Conservation (phyloP, 1,140 invertebrate species). For the Brachionus manjavacas region DNA sequence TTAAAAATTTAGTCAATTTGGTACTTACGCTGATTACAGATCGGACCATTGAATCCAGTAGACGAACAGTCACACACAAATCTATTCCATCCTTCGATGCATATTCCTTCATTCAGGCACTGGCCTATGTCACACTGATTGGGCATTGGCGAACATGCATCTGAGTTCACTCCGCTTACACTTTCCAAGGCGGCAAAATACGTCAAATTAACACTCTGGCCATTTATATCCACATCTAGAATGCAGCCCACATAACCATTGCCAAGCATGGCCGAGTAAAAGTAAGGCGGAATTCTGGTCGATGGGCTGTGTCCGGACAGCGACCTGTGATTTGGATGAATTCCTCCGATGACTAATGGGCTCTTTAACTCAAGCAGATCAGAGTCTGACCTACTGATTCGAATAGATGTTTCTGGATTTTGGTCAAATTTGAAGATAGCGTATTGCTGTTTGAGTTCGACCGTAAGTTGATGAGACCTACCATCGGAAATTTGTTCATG, state of each 20-base stretch:
- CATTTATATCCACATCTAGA: conserved; percentile 83
- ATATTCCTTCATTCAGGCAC: conserved; percentile 82
- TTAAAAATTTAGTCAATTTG: not conserved
- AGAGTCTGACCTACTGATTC: not conserved
- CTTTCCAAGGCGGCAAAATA: conserved; percentile 81
- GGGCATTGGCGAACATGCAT: conserved; percentile 60
- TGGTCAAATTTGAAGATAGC: conserved; percentile 29
- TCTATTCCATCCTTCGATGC: conserved; percentile 89
- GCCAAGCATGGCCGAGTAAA: conserved; percentile 82
- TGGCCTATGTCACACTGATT: conserved; percentile 81
- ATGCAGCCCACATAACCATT: conserved; percentile 92
- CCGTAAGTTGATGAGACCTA: conserved; percentile 24
- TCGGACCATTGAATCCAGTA: conserved; percentile 81
- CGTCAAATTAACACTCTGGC: conserved; percentile 82
- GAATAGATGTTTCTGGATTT: conserved; percentile 15
- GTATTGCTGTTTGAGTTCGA: conserved; percentile 2
- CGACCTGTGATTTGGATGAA: conserved; percentile 64
- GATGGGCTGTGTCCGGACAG: conserved; percentile 47
- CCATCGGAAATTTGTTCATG: conserved; percentile 14
- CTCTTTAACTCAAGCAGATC: conserved; percentile 79
- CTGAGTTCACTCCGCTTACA: conserved; percentile 60
- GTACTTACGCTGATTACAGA: conserved; percentile 65
- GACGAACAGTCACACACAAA: conserved; percentile 88
- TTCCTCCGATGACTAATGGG: conserved; percentile 73
- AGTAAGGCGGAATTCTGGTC: conserved; percentile 66